These are phyloP conservation scores for Scomber japonicus DNA, from an alignment of 2,113 vertebrate genomes.

Conservation along the genomic window DNA sequence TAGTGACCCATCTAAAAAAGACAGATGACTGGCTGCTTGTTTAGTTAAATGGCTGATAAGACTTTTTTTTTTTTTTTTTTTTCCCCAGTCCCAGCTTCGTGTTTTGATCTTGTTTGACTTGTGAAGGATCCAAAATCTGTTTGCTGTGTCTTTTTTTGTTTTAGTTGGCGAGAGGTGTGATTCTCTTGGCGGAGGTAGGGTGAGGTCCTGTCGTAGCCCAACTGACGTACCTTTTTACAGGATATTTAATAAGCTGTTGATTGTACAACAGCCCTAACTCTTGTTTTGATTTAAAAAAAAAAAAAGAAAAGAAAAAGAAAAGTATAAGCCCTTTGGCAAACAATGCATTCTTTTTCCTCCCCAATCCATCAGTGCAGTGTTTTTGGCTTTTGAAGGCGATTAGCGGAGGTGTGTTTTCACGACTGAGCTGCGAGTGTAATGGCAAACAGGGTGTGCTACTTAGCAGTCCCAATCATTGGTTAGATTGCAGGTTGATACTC, in stretches of 20 bases:
- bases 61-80: conserved; percentile 43
- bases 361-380: conserved; percentile 19
- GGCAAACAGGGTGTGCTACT: conserved; percentile 63
- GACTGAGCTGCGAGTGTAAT: conserved; percentile 27
- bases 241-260: conserved; percentile 49
- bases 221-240: conserved; percentile 20
- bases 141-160: conserved; percentile 49
- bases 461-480: conserved; percentile 44
- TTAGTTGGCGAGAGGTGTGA: conserved; percentile 57
- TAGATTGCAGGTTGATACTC: conserved; percentile 63
- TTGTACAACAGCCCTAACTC: conserved; percentile 34
- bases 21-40: conserved; percentile 26
- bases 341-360: conserved; percentile 53
- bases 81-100: conserved; percentile 27
- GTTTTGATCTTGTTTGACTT: conserved; percentile 68
- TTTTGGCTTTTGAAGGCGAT: conserved; percentile 49
- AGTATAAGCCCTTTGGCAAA: conserved; percentile 52
- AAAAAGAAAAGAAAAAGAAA: conserved; percentile 9
- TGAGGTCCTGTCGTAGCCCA: conserved; percentile 50
- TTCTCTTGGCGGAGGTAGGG: conserved; percentile 31
- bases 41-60: conserved; percentile 28
- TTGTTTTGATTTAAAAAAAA: conserved; percentile 50
- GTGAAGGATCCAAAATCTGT: conserved; percentile 57
- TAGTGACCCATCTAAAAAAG: conserved; percentile 27
- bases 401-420: conserved; percentile 43